Evolutionary conservation across 2,113 vertebrate genomes (phyloP).

Genomic region (Cololabis saira): DNA sequence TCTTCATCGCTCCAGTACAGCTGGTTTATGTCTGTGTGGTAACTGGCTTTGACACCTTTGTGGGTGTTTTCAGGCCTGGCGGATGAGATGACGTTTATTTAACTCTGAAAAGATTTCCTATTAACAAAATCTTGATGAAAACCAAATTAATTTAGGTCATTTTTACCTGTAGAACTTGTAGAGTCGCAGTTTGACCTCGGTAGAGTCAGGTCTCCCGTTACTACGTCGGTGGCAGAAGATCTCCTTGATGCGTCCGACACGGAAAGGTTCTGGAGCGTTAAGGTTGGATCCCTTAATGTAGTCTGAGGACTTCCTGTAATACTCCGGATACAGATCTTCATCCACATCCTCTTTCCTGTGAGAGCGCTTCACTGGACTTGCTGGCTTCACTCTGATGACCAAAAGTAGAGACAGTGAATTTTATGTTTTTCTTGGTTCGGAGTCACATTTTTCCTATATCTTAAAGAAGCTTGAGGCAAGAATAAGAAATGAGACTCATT

Average conservation of each 20-base stretch:
- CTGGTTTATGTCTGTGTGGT: slow-evolving; percentile 94
- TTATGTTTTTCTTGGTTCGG: background rate
- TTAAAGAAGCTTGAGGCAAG: no score
- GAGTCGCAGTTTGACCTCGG: slow-evolving; percentile 88
- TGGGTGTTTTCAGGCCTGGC: slow-evolving; percentile 94
- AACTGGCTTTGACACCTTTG: slow-evolving; percentile 88
- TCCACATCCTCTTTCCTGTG: slow-evolving; percentile 92
- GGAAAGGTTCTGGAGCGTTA: slow-evolving; percentile 90
- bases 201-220: slow-evolving; percentile 85
- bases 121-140: background rate
- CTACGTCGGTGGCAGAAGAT: slow-evolving; percentile 89
- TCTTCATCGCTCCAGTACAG: slow-evolving; percentile 98
- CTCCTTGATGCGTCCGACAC: slow-evolving; percentile 90
- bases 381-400: slow-evolving; percentile 84
- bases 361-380: slow-evolving; percentile 89
- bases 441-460: no score
- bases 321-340: slow-evolving; percentile 92
- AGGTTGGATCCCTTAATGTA: slow-evolving; percentile 98
- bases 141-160: background rate
- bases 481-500: no score
- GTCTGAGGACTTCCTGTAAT: slow-evolving; percentile 95
- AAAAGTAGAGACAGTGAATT: background rate
- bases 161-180: slow-evolving; percentile 93
- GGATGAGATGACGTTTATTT: background rate
- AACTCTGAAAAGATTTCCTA: background rate